A percentile compares a stretch with the other conserved stretches of the same genome.
Conservation (phyloP, 2,797 vertebrate species). For the Microctenopoma steveboyesi region DNA sequence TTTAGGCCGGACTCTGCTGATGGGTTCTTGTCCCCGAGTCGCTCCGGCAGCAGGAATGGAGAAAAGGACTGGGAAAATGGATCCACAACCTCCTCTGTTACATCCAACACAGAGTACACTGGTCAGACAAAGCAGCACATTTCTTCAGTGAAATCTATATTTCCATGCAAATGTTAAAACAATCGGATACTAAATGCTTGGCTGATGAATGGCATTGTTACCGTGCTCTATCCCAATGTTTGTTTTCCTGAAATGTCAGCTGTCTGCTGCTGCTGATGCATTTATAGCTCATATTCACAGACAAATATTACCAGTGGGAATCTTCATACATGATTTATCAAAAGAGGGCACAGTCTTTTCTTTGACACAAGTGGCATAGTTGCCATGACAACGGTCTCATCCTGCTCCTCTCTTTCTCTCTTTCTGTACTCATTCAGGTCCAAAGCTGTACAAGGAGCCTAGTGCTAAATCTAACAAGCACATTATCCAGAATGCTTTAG, state of each 20-base stretch:
- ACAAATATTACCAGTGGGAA: not conserved
- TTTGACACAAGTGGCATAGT: slow-evolving; percentile 34
- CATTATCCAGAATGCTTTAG: slow-evolving; percentile 96
- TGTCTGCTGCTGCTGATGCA: not conserved
- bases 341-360: slow-evolving; percentile 21
- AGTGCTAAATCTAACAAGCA: slow-evolving; percentile 99
- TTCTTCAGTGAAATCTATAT: not conserved
- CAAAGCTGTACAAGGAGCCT: slow-evolving; percentile 97
- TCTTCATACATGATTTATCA: slow-evolving; percentile 52
- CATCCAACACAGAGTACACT: slow-evolving; percentile 96
- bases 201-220: not conserved
- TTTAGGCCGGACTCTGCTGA: slow-evolving; percentile 95
- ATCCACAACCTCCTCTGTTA: slow-evolving; percentile 96
- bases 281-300: slow-evolving; percentile 1
- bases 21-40: slow-evolving; percentile 92
- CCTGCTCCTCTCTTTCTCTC: slow-evolving; percentile 2
- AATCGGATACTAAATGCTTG: not conserved
- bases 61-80: slow-evolving; percentile 99
- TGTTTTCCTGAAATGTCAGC: not conserved
- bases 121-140: slow-evolving; percentile 73
- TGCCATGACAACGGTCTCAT: slow-evolving; percentile 55
- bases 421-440: slow-evolving; percentile 82
- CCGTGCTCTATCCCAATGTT: not conserved
- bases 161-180: not conserved
- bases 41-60: slow-evolving; percentile 92